Evolutionary conservation across 1,140 invertebrate genomes (phyloP).

Genomic region (Pseudomyrmex cubaensis): DNA sequence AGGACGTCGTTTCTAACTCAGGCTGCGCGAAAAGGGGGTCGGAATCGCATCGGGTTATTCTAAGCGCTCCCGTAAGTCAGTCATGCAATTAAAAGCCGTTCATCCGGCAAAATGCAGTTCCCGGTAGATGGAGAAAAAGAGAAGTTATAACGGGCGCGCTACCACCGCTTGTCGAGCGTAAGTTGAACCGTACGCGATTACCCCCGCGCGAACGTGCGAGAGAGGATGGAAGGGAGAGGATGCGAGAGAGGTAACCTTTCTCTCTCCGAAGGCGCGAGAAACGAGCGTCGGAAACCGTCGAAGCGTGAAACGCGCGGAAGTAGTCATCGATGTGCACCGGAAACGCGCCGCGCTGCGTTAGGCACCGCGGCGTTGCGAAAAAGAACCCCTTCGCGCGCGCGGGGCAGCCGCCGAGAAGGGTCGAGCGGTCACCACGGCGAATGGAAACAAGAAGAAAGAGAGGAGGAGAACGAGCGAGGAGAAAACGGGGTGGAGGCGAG

Average conservation of each 20-base stretch:
- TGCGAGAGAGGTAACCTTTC: neutral
- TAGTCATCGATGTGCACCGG: slow-evolving; percentile 72
- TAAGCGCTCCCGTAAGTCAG: slow-evolving; percentile 22
- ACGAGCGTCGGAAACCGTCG: slow-evolving; percentile 32
- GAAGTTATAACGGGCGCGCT: slow-evolving; percentile 28
- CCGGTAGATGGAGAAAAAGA: neutral
- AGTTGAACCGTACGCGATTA: slow-evolving; percentile 34
- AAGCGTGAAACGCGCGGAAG: slow-evolving; percentile 68
- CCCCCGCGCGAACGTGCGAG: neutral
- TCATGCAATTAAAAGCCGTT: slow-evolving; percentile 55
- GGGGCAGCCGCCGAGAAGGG: slow-evolving; percentile 1
- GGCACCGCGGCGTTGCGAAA: slow-evolving; percentile 45
- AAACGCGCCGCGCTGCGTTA: slow-evolving; percentile 48
- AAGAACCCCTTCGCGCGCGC: slow-evolving; percentile 11
- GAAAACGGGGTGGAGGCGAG: neutral
- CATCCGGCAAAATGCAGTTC: slow-evolving; percentile 50
- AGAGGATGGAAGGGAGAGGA: neutral
- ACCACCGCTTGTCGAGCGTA: slow-evolving; percentile 23
- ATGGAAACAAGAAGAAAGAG: no score
- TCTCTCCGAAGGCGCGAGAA: neutral
- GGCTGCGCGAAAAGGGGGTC: neutral
- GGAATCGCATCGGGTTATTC: slow-evolving; percentile 12
- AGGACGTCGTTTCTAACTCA: slow-evolving; percentile 4
- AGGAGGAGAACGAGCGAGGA: neutral
- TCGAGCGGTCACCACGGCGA: slow-evolving; percentile 38